These are phyloP conservation scores for Catharus fuscescens DNA, from an alignment of 2,113 vertebrate species.

Conservation along the genomic window DNA sequence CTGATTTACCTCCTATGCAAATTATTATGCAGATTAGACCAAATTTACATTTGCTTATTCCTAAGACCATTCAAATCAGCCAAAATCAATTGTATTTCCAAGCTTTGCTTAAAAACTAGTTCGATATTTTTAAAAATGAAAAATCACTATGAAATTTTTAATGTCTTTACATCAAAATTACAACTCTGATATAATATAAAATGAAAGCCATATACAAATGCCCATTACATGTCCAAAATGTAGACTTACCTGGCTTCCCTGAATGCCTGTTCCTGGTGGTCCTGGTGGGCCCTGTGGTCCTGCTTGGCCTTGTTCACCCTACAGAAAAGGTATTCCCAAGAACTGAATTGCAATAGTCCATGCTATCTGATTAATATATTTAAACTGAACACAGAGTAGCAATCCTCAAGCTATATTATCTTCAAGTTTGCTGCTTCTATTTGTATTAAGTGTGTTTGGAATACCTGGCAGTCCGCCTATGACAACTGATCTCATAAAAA, in stretches of 20 bases:
- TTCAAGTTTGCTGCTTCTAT: not conserved
- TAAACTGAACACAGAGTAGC: not conserved
- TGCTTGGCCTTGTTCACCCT: slow-evolving; percentile 80
- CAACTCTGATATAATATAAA: not conserved
- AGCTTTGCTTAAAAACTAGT: not conserved
- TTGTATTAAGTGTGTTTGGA: not conserved
- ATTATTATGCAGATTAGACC: not conserved
- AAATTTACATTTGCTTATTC: not conserved
- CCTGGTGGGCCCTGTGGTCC: slow-evolving; percentile 80
- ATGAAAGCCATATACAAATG: not conserved
- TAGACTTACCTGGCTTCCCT: slow-evolving; percentile 62
- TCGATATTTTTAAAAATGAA: not conserved
- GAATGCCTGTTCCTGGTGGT: slow-evolving; percentile 61
- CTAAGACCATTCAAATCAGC: not conserved
- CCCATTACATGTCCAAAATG: not conserved
- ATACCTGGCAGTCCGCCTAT: not conserved
- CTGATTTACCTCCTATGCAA: not conserved
- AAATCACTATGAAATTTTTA: not conserved
- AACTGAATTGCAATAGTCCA: not conserved
- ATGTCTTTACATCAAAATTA: not conserved
- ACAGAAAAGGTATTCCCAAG: not conserved
- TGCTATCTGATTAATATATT: not conserved
- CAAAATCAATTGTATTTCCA: not conserved
- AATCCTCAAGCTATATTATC: not conserved
- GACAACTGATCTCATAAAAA: not conserved